Conservation (phyloP, 2,888 invertebrate species). For the Eumerus sabulonum region DNA sequence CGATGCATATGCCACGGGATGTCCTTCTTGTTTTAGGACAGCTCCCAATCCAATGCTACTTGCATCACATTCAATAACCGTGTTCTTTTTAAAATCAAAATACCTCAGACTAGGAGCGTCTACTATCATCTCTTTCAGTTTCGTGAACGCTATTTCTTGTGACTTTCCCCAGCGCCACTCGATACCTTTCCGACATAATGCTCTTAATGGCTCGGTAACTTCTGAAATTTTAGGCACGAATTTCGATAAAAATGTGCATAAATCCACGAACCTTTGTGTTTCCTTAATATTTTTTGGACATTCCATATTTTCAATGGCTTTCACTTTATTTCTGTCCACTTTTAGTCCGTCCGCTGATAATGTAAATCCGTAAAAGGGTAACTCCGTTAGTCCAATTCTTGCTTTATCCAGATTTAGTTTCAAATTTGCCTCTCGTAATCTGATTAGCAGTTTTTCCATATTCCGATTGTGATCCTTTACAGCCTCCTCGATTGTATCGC, state of each 20-base stretch:
- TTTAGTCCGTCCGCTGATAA: no score
- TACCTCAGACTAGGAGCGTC: constrained; percentile 9
- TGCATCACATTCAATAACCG: constrained; percentile 19
- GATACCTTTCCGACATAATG: constrained; percentile 2
- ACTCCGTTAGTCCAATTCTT: no score
- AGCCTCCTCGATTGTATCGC: constrained; percentile 12
- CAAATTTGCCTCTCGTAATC: no score
- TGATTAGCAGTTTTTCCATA: constrained; percentile 7
- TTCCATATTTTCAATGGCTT: no score
- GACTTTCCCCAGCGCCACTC: no score
- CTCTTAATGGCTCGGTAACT: constrained; percentile 6
- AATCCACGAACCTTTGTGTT: constrained; percentile 14
- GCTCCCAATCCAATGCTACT: constrained; percentile 12
- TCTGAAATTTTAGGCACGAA: constrained; percentile 11
- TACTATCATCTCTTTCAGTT: no score
- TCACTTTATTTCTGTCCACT: no score
- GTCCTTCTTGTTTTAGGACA: not conserved
- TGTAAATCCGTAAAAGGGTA: no score
- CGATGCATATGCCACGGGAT: constrained; percentile 5
- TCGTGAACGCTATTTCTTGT: no score
- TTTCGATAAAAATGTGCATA: constrained; percentile 9
- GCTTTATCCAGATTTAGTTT: no score
- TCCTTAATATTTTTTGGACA: constrained; percentile 5
- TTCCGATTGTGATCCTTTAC: constrained; percentile 19
- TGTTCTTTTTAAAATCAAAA: not conserved